Evolutionary conservation across 2,797 vertebrate species (phyloP).

Genomic region (Aphelocoma californica): DNA sequence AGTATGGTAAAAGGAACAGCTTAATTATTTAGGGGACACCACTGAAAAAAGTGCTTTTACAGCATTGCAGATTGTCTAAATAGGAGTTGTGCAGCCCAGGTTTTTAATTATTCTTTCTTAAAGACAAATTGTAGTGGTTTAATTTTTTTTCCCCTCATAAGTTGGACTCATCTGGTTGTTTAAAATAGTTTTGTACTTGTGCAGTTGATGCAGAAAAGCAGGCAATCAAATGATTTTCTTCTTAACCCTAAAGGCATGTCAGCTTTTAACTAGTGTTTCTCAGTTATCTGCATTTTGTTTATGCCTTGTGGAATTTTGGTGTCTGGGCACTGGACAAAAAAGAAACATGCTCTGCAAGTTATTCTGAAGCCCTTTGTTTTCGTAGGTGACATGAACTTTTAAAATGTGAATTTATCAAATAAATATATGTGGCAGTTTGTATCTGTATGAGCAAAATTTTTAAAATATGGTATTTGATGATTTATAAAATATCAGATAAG

Average conservation of each 20-base stretch:
- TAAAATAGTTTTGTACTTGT: not conserved
- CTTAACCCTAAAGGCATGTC: not conserved
- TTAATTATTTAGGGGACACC: conserved; percentile 82
- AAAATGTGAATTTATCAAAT: conserved; percentile 60
- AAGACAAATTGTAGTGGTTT: conserved; percentile 38
- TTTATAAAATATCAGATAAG: conserved; percentile 65
- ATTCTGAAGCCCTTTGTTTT: conserved; percentile 30
- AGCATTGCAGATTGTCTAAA: conserved; percentile 71
- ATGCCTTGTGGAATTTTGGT: not conserved
- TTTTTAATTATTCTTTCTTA: conserved; percentile 51
- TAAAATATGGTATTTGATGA: conserved; percentile 51
- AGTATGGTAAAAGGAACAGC: conserved; percentile 80
- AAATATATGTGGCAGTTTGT: conserved; percentile 53
- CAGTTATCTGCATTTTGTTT: conserved; percentile 26
- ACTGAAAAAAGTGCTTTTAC: conserved; percentile 75
- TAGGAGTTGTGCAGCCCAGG: conserved; percentile 25
- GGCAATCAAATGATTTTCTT: not conserved
- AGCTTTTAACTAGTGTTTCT: conserved; percentile 7
- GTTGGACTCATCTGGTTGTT: conserved; percentile 19
- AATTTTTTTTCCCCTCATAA: not conserved
- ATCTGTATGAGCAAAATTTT: not conserved
- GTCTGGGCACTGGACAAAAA: not conserved
- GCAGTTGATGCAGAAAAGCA: not conserved
- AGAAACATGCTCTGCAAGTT: not conserved
- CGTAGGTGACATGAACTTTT: conserved; percentile 29